Percentiles rank a stretch among this genome's conserved stretches.
These are phyloP conservation scores for Lycorma delicatula DNA, from an alignment of 1,140 invertebrate genomes.

Conservation along the genomic window DNA sequence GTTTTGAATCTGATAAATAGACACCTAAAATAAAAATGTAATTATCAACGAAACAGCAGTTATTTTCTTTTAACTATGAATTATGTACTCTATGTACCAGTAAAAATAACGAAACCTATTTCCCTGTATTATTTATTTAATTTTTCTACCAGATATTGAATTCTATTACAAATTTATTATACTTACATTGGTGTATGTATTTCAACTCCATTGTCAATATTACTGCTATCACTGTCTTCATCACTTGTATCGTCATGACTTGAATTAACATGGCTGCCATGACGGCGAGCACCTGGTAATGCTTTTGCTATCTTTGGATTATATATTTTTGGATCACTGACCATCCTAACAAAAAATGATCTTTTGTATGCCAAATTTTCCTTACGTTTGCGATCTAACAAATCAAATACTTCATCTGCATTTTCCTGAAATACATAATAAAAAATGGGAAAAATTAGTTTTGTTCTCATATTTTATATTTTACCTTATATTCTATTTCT, in stretches of 20 bases:
- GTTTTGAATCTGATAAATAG: no score
- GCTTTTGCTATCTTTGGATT: conserved; percentile 76
- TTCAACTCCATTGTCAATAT: conserved; percentile 10
- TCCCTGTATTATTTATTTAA: no score
- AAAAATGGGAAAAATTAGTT: no score
- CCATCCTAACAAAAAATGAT: conserved; percentile 95
- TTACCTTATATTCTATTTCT: no score
- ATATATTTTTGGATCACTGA: conserved; percentile 92
- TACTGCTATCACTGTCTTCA: conserved; percentile 20
- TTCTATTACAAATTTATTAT: not conserved
- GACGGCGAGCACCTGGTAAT: conserved; percentile 45
- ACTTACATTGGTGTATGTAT: conserved; percentile 23
- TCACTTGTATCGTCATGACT: conserved; percentile 23
- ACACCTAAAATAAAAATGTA: no score
- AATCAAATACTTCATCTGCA: conserved; percentile 56
- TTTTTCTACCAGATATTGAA: no score
- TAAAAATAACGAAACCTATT: no score
- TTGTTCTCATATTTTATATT: no score
- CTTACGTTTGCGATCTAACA: conserved; percentile 54
- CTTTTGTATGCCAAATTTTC: conserved; percentile 79
- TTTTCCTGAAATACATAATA: conserved; percentile 42
- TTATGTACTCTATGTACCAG: no score
- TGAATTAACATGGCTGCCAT: conserved; percentile 24
- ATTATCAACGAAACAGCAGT: no score
- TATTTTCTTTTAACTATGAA: no score